A percentile compares a stretch with the other conserved stretches of the same genome.
phyloP scores from a whole-genome alignment of 2,797 vertebrate species.

The Alca torda region DNA sequence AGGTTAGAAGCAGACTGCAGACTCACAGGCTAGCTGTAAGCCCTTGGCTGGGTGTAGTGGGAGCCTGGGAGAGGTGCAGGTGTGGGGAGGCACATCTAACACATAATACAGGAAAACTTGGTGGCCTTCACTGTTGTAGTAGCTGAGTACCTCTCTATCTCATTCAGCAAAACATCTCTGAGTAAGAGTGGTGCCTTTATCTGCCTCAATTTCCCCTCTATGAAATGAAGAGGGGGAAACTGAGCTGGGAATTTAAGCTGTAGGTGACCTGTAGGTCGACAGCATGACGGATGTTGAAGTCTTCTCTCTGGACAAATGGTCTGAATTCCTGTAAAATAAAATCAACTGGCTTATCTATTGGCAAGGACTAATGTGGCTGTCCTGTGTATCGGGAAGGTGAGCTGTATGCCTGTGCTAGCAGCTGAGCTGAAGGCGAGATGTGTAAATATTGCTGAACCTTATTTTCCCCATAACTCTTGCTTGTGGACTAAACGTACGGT shows the following conservation, averaged over 20 bases:
- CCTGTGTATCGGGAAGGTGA: background rate
- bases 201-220: background rate
- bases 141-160: background rate
- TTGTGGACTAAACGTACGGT: background rate
- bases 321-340: background rate
- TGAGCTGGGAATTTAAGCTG: background rate
- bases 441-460: background rate
- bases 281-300: background rate
- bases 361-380: background rate
- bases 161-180: background rate
- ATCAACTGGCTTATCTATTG: background rate
- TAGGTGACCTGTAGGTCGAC: background rate
- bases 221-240: background rate
- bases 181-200: background rate
- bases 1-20: background rate
- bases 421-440: background rate
- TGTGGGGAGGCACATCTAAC: background rate
- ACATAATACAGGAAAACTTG: background rate
- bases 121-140: background rate
- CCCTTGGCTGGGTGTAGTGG: background rate
- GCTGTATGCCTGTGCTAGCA: background rate
- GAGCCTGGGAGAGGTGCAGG: background rate
- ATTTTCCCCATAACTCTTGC: background rate
- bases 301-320: background rate
- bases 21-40: background rate